Evolutionary conservation across 2,888 invertebrate species (phyloP).

Genomic region (Meteorus cinctellus): DNA sequence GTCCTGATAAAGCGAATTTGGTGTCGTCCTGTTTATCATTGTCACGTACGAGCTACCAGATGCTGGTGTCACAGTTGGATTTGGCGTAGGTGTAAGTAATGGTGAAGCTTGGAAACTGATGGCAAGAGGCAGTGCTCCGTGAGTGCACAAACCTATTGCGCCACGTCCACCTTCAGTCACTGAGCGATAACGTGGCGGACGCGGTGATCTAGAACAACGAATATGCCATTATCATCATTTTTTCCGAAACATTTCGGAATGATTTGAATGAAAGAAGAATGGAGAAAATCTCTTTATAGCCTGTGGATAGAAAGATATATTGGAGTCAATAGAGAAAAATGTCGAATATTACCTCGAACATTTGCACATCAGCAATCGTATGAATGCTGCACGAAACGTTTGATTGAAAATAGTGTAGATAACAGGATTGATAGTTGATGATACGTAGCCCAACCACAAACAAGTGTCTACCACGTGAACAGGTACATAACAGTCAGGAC

Average conservation of each 20-base stretch:
- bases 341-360: slow-evolving; percentile 79
- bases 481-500: slow-evolving; percentile 85
- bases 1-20: slow-evolving; percentile 60
- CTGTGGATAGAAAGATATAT: neutral
- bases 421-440: slow-evolving; percentile 94
- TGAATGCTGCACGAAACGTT: slow-evolving; percentile 90
- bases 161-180: slow-evolving; percentile 81
- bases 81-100: slow-evolving; percentile 62
- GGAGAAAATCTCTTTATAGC: slow-evolving; percentile 18
- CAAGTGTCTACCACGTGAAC: slow-evolving; percentile 86
- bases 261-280: slow-evolving; percentile 1
- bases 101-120: slow-evolving; percentile 83
- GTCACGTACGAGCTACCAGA: slow-evolving; percentile 67
- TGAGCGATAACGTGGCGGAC: slow-evolving; percentile 82
- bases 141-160: slow-evolving; percentile 82
- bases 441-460: slow-evolving; percentile 93
- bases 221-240: slow-evolving; percentile 6
- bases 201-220: slow-evolving; percentile 77
- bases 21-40: slow-evolving; percentile 62
- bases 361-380: slow-evolving; percentile 83
- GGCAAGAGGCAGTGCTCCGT: slow-evolving; percentile 83
- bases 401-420: slow-evolving; percentile 95
- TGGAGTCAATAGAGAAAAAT: neutral
- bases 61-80: slow-evolving; percentile 61
- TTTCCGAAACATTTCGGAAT: neutral